A percentile compares a stretch with the other conserved stretches of the same genome.
phyloP scores from a whole-genome alignment of 2,797 vertebrate species.

The Rhabdomys pumilio region DNA sequence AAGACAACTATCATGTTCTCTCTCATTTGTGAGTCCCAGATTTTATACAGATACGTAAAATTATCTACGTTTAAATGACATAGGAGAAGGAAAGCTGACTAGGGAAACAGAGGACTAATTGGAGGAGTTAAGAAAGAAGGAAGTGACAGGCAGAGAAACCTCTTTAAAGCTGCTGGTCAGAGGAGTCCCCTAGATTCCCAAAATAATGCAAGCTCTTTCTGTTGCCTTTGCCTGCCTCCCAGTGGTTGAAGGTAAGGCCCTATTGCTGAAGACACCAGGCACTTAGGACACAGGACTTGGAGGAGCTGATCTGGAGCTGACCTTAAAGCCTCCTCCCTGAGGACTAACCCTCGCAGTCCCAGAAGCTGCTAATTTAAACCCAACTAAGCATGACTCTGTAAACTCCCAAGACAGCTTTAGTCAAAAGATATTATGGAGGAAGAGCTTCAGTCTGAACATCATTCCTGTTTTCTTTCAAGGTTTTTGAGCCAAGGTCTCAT shows the following conservation, averaged over 20 bases:
- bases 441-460: neutral
- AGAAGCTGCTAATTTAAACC: neutral
- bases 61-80: neutral
- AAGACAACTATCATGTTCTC: neutral
- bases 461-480: neutral
- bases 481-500: neutral
- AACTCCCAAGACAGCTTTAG: slow-evolving; percentile 36
- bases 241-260: neutral
- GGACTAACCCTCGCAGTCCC: neutral
- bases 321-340: neutral
- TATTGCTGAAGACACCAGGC: neutral
- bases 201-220: neutral
- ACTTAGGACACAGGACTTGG: neutral
- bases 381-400: slow-evolving; percentile 40
- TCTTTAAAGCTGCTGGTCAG: neutral
- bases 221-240: neutral
- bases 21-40: neutral
- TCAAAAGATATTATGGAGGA: slow-evolving; percentile 3
- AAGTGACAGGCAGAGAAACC: neutral
- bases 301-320: neutral
- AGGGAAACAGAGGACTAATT: too few relatives aligned
- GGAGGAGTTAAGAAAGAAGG: neutral
- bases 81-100: neutral
- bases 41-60: neutral
- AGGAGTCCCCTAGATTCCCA: neutral